A percentile compares a stretch with the other conserved stretches of the same genome.
Conservation (phyloP, 2,113 vertebrate species). For the Paracanthobrama guichenoti region DNA sequence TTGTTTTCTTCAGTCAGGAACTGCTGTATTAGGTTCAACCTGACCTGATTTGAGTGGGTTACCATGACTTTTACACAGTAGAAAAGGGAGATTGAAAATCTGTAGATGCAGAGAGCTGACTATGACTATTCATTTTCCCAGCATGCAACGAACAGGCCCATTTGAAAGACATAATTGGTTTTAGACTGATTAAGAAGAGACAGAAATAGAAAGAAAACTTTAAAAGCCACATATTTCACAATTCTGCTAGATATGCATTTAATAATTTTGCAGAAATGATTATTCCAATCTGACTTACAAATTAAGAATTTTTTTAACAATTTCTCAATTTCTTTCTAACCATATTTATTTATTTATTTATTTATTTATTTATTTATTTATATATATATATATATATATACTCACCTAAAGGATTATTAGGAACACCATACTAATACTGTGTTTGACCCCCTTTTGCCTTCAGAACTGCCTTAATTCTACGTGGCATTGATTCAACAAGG, state of each 20-base stretch:
- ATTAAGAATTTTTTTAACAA: background rate
- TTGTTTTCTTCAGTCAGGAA: constrained; percentile 23
- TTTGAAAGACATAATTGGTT: background rate
- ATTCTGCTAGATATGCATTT: background rate
- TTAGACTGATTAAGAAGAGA: background rate
- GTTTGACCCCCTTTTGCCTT: too few relatives aligned
- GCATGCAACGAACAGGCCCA: background rate
- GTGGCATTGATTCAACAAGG: too few relatives aligned
- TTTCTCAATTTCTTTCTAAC: too few relatives aligned
- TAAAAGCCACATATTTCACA: background rate
- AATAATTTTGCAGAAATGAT: background rate
- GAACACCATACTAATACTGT: too few relatives aligned
- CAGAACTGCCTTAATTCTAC: too few relatives aligned
- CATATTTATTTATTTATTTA: too few relatives aligned
- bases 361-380: too few relatives aligned
- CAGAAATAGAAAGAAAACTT: background rate
- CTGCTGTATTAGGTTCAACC: constrained; percentile 54
- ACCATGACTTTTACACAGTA: constrained; percentile 34
- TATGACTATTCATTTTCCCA: constrained; percentile 12
- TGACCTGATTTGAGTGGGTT: constrained; percentile 51
- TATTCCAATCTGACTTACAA: background rate
- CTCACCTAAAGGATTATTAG: too few relatives aligned
- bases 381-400: too few relatives aligned
- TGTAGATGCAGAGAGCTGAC: background rate
- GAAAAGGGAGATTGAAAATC: background rate